phyloP scores from a whole-genome alignment of 1,140 invertebrate genomes.

The Hyles vespertilio region DNA sequence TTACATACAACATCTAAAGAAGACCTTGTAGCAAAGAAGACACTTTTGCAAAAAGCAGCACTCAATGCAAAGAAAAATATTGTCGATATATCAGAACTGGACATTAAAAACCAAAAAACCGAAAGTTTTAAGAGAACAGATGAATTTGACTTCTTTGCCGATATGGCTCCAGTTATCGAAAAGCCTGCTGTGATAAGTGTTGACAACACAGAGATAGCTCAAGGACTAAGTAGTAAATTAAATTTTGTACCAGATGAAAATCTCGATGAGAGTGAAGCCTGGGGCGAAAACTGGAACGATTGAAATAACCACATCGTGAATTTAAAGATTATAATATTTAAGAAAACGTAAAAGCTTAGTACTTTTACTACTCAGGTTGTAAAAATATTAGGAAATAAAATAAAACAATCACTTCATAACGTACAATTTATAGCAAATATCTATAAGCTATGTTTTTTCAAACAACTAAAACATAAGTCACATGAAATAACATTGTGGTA shows the following conservation, averaged over 20 bases:
- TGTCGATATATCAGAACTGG: slow-evolving; percentile 81
- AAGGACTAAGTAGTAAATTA: slow-evolving; percentile 59
- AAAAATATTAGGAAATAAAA: too few species aligned
- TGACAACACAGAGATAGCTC: slow-evolving; percentile 16
- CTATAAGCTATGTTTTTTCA: too few species aligned
- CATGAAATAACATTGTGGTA: too few species aligned
- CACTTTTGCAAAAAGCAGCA: slow-evolving; percentile 57
- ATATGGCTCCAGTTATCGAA: slow-evolving; percentile 89
- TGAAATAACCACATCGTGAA: slow-evolving; percentile 22
- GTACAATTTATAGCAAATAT: too few species aligned
- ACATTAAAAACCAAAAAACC: slow-evolving; percentile 83
- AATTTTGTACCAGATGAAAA: slow-evolving; percentile 62
- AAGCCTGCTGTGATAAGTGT: slow-evolving; percentile 75
- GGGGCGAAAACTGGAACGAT: slow-evolving; percentile 70
- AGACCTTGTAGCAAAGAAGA: slow-evolving; percentile 26
- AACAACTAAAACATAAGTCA: too few species aligned
- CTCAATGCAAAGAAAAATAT: slow-evolving; percentile 71
- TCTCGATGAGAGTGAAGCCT: slow-evolving; percentile 54
- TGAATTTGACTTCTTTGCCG: slow-evolving; percentile 87
- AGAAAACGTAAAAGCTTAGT: neutral
- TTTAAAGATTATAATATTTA: slow-evolving; percentile 17
- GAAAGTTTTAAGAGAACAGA: slow-evolving; percentile 60
- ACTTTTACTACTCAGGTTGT: too few species aligned
- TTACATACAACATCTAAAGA: slow-evolving; percentile 8
- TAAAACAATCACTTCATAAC: too few species aligned